These are phyloP conservation scores for Meloidogyne floridensis DNA, from an alignment of 1,140 invertebrate species.

Conservation along the genomic window DNA sequence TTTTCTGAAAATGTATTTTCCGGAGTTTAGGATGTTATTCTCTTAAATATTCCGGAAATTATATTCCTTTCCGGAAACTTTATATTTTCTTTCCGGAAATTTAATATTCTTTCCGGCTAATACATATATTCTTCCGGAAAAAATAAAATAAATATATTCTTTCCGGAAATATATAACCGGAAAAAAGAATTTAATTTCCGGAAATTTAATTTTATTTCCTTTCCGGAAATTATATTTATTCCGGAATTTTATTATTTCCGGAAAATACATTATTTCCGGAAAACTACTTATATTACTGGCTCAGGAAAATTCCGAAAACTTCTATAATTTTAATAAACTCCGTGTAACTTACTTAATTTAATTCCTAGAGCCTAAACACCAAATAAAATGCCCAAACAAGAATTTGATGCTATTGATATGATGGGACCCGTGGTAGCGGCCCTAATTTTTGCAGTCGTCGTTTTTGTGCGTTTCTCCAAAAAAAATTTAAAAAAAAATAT, in stretches of 20 bases:
- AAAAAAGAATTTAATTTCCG: neutral
- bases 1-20: neutral
- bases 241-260: too few species aligned
- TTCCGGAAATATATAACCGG: too few species aligned
- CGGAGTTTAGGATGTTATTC: too few species aligned
- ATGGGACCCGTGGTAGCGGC: slow-evolving; percentile 57
- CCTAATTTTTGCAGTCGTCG: slow-evolving; percentile 48
- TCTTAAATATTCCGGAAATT: neutral
- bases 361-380: neutral
- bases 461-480: slow-evolving; percentile 23
- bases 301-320: too few species aligned
- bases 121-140: too few species aligned
- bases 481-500: neutral
- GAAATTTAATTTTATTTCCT: neutral
- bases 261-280: too few species aligned
- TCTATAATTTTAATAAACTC: too few species aligned
- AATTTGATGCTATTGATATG: slow-evolving; percentile 59
- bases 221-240: slow-evolving; percentile 4
- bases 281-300: too few species aligned
- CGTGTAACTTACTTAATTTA: too few species aligned
- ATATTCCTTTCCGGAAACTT: neutral
- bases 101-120: too few species aligned
- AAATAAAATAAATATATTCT: too few species aligned
- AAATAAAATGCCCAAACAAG: slow-evolving; percentile 59
- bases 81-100: too few species aligned